Evolutionary conservation across 2,113 vertebrate genomes (phyloP), one percentile per base, ranked within the genome.

Genomic region (Scortum barcoo): DNA sequence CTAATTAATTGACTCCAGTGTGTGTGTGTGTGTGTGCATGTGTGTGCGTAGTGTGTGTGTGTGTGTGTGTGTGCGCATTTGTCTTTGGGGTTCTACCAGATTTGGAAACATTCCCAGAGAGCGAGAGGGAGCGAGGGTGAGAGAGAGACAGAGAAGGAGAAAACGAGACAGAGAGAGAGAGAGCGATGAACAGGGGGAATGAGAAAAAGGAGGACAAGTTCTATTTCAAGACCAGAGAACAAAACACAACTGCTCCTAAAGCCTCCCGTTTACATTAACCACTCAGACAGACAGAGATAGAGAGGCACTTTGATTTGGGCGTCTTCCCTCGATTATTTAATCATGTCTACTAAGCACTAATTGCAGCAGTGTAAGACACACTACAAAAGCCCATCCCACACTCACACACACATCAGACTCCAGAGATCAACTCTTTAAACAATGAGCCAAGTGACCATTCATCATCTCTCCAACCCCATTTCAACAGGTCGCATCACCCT

Each of bases 211-310:
- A 58, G 58, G 70, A 40, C 56, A 42, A 75, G 46, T 14, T 42
- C 53, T 46, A 63, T 68, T 66, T 51, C 44, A 78, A 51, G 56
- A 30, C 51, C 70, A 58, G 51, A 24, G 51, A 54, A 22, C 2
- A 33, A 62, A 76, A 76, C 78, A 81, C 77, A 86, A 66, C 53
- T 66, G 75, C 67, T 60, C 36, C 53, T 61, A 33, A 61, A 58
- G 67, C 68, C 62, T 84, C 51, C 36, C 33, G 63, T 81, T 78
- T 78, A 78, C 71, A 71, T 65, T 50, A 36, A 71, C 53, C 71
- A 72, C 57, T 42, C 28, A 69, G 68, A 36, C 33, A 36, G 33
- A 36, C 33, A 36, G 33, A 36, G 33, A 36, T 36, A 36, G 33
- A 36, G 33, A 36, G 33, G 33, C 3, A 36, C 33, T 36, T 36